phyloP scores from a whole-genome alignment of 2,888 invertebrate genomes.

The Pseudococcus viburni region DNA sequence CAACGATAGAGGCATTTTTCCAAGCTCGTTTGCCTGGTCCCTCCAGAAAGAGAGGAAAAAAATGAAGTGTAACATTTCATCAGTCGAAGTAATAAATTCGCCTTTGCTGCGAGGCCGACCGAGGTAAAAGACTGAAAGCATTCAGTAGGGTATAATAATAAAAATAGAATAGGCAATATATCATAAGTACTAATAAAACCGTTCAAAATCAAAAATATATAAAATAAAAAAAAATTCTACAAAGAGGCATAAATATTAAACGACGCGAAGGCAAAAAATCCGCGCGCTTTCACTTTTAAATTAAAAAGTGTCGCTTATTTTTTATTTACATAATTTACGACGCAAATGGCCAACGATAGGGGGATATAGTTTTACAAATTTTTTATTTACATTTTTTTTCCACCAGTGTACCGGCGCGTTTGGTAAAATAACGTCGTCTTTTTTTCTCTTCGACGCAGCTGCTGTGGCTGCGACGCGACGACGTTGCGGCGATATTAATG shows the following conservation, averaged over 20 bases:
- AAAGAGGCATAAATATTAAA: constrained; percentile 27
- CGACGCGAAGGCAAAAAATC: constrained; percentile 10
- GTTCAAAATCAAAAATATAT: constrained; percentile 39
- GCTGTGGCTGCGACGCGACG: no score
- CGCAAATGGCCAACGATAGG: constrained; percentile 1
- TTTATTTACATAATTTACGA: constrained; percentile 32
- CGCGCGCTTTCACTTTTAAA: constrained; percentile 17
- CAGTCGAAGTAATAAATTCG: constrained; percentile 31
- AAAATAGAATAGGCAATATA: constrained; percentile 36
- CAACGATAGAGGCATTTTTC: background rate
- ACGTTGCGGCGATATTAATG: background rate
- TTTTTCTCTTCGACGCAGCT: background rate
- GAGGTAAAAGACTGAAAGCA: background rate
- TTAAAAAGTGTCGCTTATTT: constrained; percentile 30
- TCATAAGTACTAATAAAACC: constrained; percentile 41
- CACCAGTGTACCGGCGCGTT: background rate
- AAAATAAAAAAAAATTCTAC: constrained; percentile 17
- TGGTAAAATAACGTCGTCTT: background rate
- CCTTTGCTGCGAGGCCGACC: background rate
- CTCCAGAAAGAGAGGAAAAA: background rate
- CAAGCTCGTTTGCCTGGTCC: background rate
- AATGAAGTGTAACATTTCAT: constrained; percentile 36
- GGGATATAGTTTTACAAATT: constrained; percentile 29
- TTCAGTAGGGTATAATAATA: background rate
- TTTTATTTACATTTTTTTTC: background rate